These are phyloP conservation scores for Drosophila takahashii DNA, from an alignment of 1,140 invertebrate genomes.

Conservation along the genomic window DNA sequence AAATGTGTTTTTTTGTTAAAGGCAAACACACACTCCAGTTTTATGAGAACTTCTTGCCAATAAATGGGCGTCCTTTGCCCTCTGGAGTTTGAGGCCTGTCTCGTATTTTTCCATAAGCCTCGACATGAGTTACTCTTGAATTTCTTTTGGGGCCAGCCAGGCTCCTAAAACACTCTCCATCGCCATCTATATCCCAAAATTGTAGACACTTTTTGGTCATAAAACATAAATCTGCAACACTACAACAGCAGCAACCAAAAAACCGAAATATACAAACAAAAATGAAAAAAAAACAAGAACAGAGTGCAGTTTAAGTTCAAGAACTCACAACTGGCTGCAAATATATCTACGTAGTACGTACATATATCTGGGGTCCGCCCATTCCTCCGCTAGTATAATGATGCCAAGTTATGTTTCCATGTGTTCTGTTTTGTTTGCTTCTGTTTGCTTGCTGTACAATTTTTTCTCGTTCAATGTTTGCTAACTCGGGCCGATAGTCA, in stretches of 20 bases:
- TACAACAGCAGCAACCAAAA: conserved; percentile 23
- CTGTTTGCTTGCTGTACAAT: conserved; percentile 22
- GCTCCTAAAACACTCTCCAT: conserved; percentile 5
- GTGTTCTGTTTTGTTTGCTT: conserved; percentile 48
- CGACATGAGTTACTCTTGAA: conserved; percentile 38
- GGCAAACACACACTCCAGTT: neutral
- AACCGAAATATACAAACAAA: conserved; percentile 16
- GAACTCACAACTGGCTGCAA: conserved; percentile 51
- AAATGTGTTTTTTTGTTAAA: neutral
- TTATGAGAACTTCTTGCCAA: neutral
- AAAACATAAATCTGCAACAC: conserved; percentile 71
- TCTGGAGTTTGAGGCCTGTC: neutral
- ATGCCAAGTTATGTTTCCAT: conserved; percentile 66
- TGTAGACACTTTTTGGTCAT: conserved; percentile 57
- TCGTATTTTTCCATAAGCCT: conserved; percentile 41
- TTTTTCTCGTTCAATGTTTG: conserved; percentile 57
- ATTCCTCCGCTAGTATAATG: conserved; percentile 45
- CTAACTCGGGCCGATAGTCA: conserved; percentile 63
- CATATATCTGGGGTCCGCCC: conserved; percentile 17
- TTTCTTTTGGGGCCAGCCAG: conserved; percentile 22
- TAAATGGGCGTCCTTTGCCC: neutral
- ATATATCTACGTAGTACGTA: conserved; percentile 27
- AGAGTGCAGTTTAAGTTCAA: conserved; percentile 60
- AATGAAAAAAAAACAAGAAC: conserved; percentile 25
- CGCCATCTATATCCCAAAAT: conserved; percentile 24